Evolutionary conservation across 2,113 vertebrate genomes (phyloP), one percentile per base, ranked within the genome.

Genomic region (Trogon surrucura): DNA sequence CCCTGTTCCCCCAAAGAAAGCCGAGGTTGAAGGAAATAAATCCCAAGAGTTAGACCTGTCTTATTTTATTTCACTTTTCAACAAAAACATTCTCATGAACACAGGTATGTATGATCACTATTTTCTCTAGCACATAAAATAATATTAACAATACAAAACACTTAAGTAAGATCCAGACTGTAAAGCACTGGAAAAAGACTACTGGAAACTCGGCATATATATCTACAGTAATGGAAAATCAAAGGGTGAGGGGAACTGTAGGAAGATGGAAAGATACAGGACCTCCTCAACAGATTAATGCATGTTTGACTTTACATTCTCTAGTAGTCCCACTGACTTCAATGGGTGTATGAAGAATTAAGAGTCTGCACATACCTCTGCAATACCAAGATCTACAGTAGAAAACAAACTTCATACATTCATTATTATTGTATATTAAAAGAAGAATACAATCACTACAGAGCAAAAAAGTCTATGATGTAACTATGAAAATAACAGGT

Each of bases 221-320:
- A 0, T 17, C 21, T 41, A 62, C 6, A 85, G 58, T 9, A 61
- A 60, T 1, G 16, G 57, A 66, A 71, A 66, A n/a, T 1, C 29
- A 22, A 51, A 26, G 12, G 11, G 5, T 16, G 23, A 60, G 4
- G 12, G 6, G 30, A 74, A 70, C 50, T 2, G 27, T 45, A 61
- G 0, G 0, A 21, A 78, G 41, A 26, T 2, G 5, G 30, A 18
- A 69, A 65, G 54, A n/a, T 17, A 25, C 16, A 73, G 50, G 13
- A 60, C 1, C 5, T 38, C 64, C n/a, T 36, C 32, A 44, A 14
- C 8, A 45, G 34, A 45, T 5, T 21, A n/a, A 50, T 1, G 1
- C 16, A 9, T 12, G 15, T 8, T 4, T 64, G 44, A 67, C 36
- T 67, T 21, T 2, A 38, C 16, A 30, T 4, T 80, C n/a, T 61